Evolutionary conservation across 2,888 invertebrate species (phyloP).

Genomic region (Nomada flava): DNA sequence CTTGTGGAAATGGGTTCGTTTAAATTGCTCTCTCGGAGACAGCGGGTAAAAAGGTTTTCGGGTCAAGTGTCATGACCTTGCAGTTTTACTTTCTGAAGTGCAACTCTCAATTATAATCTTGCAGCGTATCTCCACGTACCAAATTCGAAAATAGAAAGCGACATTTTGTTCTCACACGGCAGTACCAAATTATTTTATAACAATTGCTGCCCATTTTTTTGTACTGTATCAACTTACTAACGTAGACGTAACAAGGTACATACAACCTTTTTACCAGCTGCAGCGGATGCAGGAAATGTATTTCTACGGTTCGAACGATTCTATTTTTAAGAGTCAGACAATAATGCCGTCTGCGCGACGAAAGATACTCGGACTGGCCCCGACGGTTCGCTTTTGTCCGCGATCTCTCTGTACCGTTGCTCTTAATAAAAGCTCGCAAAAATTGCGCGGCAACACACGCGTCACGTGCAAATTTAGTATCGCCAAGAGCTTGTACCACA

Average conservation of each 20-base stretch:
- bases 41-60: too few species aligned
- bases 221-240: too few species aligned
- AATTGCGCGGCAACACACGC: slow-evolving; percentile 40
- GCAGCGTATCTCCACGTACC: too few species aligned
- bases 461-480: slow-evolving; percentile 51
- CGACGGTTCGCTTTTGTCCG: slow-evolving; percentile 45
- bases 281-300: slow-evolving; percentile 49
- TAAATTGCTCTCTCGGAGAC: too few species aligned
- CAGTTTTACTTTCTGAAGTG: too few species aligned
- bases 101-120: too few species aligned
- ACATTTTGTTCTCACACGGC: too few species aligned
- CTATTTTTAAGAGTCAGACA: slow-evolving; percentile 65
- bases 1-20: too few species aligned
- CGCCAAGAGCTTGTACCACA: slow-evolving; percentile 2
- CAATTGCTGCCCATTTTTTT: too few species aligned
- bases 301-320: slow-evolving; percentile 53
- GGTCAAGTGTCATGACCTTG: too few species aligned
- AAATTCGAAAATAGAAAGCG: too few species aligned
- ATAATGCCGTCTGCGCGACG: slow-evolving; percentile 59
- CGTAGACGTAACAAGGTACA: slow-evolving; percentile 27
- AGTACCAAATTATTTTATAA: too few species aligned
- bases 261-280: slow-evolving; percentile 40
- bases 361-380: slow-evolving; percentile 35
- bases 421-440: slow-evolving; percentile 62
- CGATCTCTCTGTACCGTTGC: slow-evolving; percentile 16